Evolutionary conservation across 2,888 invertebrate genomes (phyloP).

Genomic region (Oligia strigilis): DNA sequence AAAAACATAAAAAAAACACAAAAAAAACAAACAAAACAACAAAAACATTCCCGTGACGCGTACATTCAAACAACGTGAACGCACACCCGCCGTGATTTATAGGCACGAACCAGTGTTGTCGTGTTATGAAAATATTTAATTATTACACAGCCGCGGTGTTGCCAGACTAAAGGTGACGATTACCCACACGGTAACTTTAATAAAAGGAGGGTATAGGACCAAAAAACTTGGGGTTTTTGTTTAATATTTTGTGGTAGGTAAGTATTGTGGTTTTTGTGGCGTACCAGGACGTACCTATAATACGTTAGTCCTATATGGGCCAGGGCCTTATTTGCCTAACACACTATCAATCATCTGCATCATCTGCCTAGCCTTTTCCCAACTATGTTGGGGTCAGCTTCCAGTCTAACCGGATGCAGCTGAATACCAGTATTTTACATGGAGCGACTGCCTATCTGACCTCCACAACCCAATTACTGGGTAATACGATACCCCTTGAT

Average conservation of each 20-base stretch:
- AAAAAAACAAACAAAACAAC: too few relatives aligned
- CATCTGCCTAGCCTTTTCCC: too few relatives aligned
- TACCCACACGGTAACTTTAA: conserved; percentile 70
- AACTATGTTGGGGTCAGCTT: too few relatives aligned
- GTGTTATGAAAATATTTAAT: conserved; percentile 90
- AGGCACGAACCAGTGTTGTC: conserved; percentile 81
- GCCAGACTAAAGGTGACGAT: conserved; percentile 77
- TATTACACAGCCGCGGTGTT: conserved; percentile 81
- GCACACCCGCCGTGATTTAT: conserved; percentile 80
- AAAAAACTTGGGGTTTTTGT: conserved; percentile 32
- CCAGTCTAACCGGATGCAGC: too few relatives aligned
- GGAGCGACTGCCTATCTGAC: too few relatives aligned
- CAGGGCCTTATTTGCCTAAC: background rate
- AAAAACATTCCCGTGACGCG: conserved; percentile 29
- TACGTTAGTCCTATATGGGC: background rate
- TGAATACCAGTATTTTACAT: too few relatives aligned
- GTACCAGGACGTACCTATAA: background rate
- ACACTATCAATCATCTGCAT: too few relatives aligned
- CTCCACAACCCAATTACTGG: too few relatives aligned
- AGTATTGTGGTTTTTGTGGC: background rate
- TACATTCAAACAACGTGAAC: conserved; percentile 70
- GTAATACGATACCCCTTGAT: too few relatives aligned
- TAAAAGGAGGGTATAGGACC: conserved; percentile 55
- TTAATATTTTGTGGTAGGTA: background rate
- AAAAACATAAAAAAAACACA: too few relatives aligned